Evolutionary conservation across 2,888 invertebrate species (phyloP).

Genomic region (Cheilosia vernalis): DNA sequence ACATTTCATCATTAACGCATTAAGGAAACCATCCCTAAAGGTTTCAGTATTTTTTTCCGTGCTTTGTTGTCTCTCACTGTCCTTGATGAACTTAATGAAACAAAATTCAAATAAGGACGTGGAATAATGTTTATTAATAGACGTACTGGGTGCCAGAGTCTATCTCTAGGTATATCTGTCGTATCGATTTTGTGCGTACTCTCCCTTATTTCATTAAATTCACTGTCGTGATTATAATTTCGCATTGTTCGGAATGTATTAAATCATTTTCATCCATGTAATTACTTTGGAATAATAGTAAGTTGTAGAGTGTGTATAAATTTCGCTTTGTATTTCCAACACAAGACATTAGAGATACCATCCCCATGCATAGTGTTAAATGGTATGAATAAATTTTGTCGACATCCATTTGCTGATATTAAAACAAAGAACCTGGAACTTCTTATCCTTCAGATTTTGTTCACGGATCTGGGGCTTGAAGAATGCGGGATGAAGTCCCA

Average conservation of each 20-base stretch:
- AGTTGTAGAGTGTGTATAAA: slow-evolving; percentile 23
- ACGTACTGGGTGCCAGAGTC: slow-evolving; percentile 1
- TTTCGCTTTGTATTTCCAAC: slow-evolving; percentile 32
- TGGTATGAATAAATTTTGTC: slow-evolving; percentile 58
- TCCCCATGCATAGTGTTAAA: slow-evolving; percentile 41
- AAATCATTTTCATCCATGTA: slow-evolving; percentile 57
- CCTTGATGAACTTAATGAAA: slow-evolving; percentile 55
- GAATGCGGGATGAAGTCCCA: slow-evolving; percentile 2
- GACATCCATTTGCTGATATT: slow-evolving; percentile 45
- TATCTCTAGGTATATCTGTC: not conserved
- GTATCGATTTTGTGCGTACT: slow-evolving; percentile 40
- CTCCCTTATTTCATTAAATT: slow-evolving; percentile 40
- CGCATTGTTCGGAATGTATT: slow-evolving; percentile 48
- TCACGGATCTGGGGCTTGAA: slow-evolving; percentile 15
- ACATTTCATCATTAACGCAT: slow-evolving; percentile 62
- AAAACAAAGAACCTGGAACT: slow-evolving; percentile 16
- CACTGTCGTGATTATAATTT: slow-evolving; percentile 60
- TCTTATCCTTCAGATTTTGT: slow-evolving; percentile 21
- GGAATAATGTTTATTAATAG: slow-evolving; percentile 65
- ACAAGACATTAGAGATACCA: not conserved
- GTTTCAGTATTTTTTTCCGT: not conserved
- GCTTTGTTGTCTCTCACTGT: slow-evolving; percentile 26
- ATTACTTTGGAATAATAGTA: slow-evolving; percentile 49
- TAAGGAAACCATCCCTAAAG: slow-evolving; percentile 52
- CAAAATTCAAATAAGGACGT: slow-evolving; percentile 60